Base-by-base conservation (phyloP, 2,888 invertebrate genomes). In the Xanthorhoe spadicearia region DNA sequence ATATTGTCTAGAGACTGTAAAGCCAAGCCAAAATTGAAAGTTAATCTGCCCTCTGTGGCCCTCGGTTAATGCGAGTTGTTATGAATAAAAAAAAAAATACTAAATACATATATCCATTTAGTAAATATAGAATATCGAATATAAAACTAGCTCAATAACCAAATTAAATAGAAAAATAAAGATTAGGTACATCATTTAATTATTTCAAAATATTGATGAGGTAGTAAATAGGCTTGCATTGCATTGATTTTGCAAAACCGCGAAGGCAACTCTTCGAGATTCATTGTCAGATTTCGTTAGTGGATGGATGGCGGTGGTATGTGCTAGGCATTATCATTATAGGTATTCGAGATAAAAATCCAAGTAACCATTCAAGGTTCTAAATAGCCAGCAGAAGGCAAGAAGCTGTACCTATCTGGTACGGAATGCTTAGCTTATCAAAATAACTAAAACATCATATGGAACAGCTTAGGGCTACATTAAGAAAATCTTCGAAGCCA, bases 401-500 rank as follows among this genome's bases (percentile, higher is more conserved):
- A 35, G 48, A 53, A 48, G 64, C 58, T 50, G 35, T 32, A 32
- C 32, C 32, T 49, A 59, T 61, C 23, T 48, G 54, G 48, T 60
- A 35, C 15, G 55, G 61, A 66, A 66, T 56, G 57, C 46, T 15
- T 49, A 50, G 53, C 63, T 46, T 32, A 43, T 50, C 15, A 43
- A 19, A 43, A 46, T 13, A 48, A 23, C 13, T 23, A 15, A 3
- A 18, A 43, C 54, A 69, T 83, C 82, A 94, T 73, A 94, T 86
- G 61, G 96, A 95, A 84, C 96, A 96, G 78, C 95, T 96, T 52
- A 98, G 94, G 38, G 97, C 97, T 75, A 98, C 94, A 69, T 94
- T 95, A 54, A 99, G 92, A 81, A 98, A 99, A 82, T 99, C 98
- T 93, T 99, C 99, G 83, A 98, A 99, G 28, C 94, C 95, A 81